A percentile compares a stretch with the other conserved stretches of the same genome.
These are phyloP conservation scores for Sphaerodactylus townsendi DNA, from an alignment of 2,113 vertebrate species.

Conservation along the genomic window DNA sequence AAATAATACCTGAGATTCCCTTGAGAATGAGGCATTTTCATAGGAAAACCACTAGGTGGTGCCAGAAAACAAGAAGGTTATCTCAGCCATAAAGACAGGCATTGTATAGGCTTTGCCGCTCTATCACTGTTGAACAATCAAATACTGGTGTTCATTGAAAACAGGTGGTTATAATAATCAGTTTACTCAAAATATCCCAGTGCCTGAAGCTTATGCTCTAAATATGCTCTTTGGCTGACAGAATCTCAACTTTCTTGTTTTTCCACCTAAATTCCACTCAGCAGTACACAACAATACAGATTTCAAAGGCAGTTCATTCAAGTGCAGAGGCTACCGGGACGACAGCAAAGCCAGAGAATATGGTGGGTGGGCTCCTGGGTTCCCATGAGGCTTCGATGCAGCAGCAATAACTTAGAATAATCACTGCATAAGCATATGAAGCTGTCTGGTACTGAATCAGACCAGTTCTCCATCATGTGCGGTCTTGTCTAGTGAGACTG, in stretches of 20 bases:
- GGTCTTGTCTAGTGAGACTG: too few species aligned
- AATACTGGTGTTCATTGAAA: neutral
- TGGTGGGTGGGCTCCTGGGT: too few species aligned
- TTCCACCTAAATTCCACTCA: neutral
- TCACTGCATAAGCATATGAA: too few species aligned
- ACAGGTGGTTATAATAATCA: neutral
- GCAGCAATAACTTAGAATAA: too few species aligned
- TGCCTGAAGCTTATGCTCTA: neutral
- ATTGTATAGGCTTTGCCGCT: neutral
- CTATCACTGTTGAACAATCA: neutral
- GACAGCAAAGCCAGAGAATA: too few species aligned
- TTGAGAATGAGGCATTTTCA: constrained; percentile 11
- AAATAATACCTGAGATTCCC: neutral
- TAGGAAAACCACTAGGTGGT: constrained; percentile 32
- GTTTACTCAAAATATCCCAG: neutral
- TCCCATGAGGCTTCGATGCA: too few species aligned
- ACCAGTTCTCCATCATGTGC: too few species aligned
- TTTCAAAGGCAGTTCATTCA: neutral
- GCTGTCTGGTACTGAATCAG: too few species aligned
- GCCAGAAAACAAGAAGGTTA: constrained; percentile 33
- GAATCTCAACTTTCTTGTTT: neutral
- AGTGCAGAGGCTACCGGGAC: neutral
- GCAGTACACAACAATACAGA: neutral
- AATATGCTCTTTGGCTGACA: neutral
- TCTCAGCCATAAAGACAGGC: neutral